Evolutionary conservation across 2,113 vertebrate genomes (phyloP).

Genomic region (Pygoscelis adeliae): DNA sequence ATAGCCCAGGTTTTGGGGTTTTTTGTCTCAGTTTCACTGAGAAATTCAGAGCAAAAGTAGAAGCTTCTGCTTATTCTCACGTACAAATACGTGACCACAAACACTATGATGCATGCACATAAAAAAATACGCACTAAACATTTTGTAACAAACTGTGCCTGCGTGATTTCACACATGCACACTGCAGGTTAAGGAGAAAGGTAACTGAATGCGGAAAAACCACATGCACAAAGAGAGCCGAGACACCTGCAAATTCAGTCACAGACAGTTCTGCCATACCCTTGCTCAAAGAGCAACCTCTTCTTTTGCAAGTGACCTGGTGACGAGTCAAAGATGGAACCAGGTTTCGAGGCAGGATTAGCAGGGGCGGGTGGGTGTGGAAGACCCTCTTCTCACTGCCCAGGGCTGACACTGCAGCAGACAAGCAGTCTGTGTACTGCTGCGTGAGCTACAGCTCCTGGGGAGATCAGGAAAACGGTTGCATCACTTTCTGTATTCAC

Average conservation of each 20-base stretch:
- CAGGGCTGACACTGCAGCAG: neutral
- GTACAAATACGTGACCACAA: neutral
- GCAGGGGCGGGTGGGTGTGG: neutral
- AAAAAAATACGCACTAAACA: neutral
- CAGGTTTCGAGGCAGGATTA: neutral
- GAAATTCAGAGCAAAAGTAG: neutral
- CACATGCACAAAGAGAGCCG: accelerated
- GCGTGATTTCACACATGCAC: accelerated
- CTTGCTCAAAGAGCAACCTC: neutral
- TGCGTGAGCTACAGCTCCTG: neutral
- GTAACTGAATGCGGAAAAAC: neutral
- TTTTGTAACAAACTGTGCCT: neutral
- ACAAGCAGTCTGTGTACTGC: neutral
- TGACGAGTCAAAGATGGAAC: neutral
- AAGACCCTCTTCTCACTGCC: neutral
- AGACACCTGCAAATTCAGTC: neutral
- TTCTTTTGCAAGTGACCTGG: neutral
- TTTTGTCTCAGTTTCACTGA: neutral
- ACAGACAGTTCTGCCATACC: neutral
- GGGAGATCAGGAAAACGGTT: neutral
- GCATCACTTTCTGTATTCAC: neutral
- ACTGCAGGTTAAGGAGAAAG: neutral
- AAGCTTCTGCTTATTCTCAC: neutral
- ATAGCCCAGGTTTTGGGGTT: neutral
- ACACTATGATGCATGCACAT: neutral